Base-by-base conservation (phyloP, 2,113 vertebrate species). In the Zapornia atra region DNA sequence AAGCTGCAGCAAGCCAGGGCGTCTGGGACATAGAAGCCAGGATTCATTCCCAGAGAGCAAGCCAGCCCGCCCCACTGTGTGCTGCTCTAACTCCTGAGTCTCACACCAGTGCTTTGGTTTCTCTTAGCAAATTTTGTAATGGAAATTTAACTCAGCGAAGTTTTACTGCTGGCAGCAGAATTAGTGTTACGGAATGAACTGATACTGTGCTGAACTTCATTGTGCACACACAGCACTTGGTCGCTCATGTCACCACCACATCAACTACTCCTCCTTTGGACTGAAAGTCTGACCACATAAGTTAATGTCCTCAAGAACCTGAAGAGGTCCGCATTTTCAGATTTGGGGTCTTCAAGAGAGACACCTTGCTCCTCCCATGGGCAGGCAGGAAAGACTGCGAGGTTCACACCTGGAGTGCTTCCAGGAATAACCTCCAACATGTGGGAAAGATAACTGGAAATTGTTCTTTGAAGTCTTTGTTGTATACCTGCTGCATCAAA, bases 341-440 rank as follows among this genome's bases (percentile, higher is more conserved):
- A n/a, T 83, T 63, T 56, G n/a, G 10, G 9, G 0, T 33, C 28
- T 68, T 54, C 19, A 51, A 19, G 22, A 68, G 22, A 90, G 5
- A 56, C 9, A 31, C 17, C 20, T 71, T 87, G 82, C 56, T 82
- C 6, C 44, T 84, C 17, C 17, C 14, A 6, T 21, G 72, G 63
- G 66, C 12, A 80, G 54, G n/a, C 31, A 77, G 21, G 38, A n/a
- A 82, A 60, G 31, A 36, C 19, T 21, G 3, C 2, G 3, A 71
- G 28, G 17, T 34, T 84, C n/a, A 63, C 1, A 6, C 7, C 22
- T 15, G 0, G 0, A 15, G 26, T 40, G 59, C 69, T 75, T 61
- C 26, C 5, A 9, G 59, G 53, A 90, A 29, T 1, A 0, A 48
- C n/a, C 5, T 48, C 20, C 4, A 2, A 5, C 8, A 1, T 29